Evolutionary conservation across 2,888 invertebrate genomes (phyloP).

Genomic region (Conistra vaccinii): DNA sequence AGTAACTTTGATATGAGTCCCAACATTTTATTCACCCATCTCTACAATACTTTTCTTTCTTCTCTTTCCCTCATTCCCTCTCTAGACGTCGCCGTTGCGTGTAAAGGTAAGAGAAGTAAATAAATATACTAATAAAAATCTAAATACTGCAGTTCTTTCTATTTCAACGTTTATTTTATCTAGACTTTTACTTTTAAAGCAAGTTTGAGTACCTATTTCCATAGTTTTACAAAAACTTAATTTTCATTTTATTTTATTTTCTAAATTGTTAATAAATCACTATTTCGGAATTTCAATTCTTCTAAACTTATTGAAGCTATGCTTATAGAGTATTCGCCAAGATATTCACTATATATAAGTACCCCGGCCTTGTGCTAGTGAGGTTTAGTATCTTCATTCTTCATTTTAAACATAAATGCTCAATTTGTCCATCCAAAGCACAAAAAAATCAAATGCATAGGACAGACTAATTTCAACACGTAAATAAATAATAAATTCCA

Average conservation of each 20-base stretch:
- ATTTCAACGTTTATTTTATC: background rate
- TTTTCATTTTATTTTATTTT: constrained; percentile 25
- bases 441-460: background rate
- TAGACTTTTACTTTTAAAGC: constrained; percentile 17
- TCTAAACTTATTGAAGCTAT: background rate
- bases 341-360: constrained; percentile 3
- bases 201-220: constrained; percentile 15
- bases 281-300: background rate
- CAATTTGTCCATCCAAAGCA: background rate
- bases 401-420: background rate
- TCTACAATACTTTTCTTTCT: constrained; percentile 7
- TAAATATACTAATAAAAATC: constrained; percentile 13
- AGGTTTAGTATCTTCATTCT: constrained; percentile 13
- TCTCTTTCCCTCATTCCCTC: constrained; percentile 47
- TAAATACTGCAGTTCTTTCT: background rate
- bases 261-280: background rate
- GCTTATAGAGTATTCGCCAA: background rate
- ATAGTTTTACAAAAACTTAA: constrained; percentile 44
- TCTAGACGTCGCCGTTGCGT: constrained; percentile 61
- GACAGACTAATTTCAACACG: background rate
- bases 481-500: background rate
- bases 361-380: constrained; percentile 9
- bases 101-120: constrained; percentile 67
- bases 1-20: constrained; percentile 25
- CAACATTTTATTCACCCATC: background rate